These are phyloP conservation scores for Holocentrus rufus DNA, from an alignment of 2,797 vertebrate genomes.

Conservation along the genomic window DNA sequence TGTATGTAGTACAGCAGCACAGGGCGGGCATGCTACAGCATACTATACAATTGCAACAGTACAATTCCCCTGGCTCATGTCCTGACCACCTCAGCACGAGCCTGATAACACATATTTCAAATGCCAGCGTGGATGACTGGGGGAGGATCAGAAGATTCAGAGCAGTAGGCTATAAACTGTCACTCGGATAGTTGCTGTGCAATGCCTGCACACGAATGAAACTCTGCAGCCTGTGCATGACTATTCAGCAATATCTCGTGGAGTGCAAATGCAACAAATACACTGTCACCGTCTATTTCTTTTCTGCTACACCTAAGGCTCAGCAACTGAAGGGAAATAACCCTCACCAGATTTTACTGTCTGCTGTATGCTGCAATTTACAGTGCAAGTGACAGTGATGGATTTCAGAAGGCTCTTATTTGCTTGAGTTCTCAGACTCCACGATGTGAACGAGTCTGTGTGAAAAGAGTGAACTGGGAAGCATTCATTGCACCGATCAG, in stretches of 20 bases:
- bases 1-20: slow-evolving; percentile 44
- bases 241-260: slow-evolving; percentile 16
- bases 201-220: slow-evolving; percentile 20
- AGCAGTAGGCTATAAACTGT: slow-evolving; percentile 4
- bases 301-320: not conserved
- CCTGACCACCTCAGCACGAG: slow-evolving; percentile 20
- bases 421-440: slow-evolving; percentile 42
- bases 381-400: slow-evolving; percentile 33
- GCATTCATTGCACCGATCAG: slow-evolving; percentile 53
- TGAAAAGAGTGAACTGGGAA: slow-evolving; percentile 48
- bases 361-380: slow-evolving; percentile 26
- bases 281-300: slow-evolving; percentile 17
- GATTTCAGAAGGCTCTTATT: slow-evolving; percentile 60
- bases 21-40: slow-evolving; percentile 31
- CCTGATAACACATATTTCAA: slow-evolving; percentile 42
- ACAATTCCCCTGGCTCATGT: slow-evolving; percentile 26
- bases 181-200: slow-evolving; percentile 2
- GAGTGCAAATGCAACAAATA: slow-evolving; percentile 6
- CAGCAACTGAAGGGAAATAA: slow-evolving; percentile 32
- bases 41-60: slow-evolving; percentile 44
- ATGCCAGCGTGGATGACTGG: slow-evolving; percentile 22
- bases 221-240: not conserved
- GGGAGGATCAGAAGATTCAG: slow-evolving; percentile 33
- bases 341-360: slow-evolving; percentile 3
- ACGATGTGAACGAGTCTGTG: slow-evolving; percentile 49